phyloP scores from a whole-genome alignment of 2,113 vertebrate species.

The Henicopernis longicauda region DNA sequence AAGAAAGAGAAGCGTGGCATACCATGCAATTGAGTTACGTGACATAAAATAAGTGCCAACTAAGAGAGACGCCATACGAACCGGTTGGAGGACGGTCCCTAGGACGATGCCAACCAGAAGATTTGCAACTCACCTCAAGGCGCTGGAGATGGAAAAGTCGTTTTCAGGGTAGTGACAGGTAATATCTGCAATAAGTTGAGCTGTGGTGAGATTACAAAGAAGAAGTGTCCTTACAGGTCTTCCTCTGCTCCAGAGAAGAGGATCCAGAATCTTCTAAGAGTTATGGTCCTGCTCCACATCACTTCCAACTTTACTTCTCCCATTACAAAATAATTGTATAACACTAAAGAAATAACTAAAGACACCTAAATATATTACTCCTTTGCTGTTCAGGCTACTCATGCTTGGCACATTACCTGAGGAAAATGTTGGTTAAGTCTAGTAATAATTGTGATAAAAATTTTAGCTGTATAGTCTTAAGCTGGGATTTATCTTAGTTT shows the following conservation, averaged over 20 bases:
- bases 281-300: not conserved
- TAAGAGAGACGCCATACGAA: too few species aligned
- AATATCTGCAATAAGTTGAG: not conserved
- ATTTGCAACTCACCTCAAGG: too few species aligned
- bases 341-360: not conserved
- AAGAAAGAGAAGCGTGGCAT: not conserved
- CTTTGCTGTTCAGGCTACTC: not conserved
- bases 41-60: not conserved
- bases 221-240: not conserved
- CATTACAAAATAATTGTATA: too few species aligned
- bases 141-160: not conserved
- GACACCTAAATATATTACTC: not conserved
- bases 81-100: too few species aligned
- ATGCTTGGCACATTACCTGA: not conserved
- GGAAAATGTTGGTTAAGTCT: not conserved
- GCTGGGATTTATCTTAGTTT: not conserved
- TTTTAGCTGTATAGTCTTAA: not conserved
- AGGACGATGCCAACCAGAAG: not conserved
- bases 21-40: accelerated
- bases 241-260: not conserved
- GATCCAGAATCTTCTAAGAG: not conserved
- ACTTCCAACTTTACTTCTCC: not conserved
- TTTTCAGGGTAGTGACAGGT: not conserved
- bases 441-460: not conserved
- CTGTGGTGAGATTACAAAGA: not conserved